A percentile compares a stretch with the other conserved stretches of the same genome.
These are phyloP conservation scores for Himalopsyche anomala DNA, from an alignment of 2,888 invertebrate species.

Conservation along the genomic window DNA sequence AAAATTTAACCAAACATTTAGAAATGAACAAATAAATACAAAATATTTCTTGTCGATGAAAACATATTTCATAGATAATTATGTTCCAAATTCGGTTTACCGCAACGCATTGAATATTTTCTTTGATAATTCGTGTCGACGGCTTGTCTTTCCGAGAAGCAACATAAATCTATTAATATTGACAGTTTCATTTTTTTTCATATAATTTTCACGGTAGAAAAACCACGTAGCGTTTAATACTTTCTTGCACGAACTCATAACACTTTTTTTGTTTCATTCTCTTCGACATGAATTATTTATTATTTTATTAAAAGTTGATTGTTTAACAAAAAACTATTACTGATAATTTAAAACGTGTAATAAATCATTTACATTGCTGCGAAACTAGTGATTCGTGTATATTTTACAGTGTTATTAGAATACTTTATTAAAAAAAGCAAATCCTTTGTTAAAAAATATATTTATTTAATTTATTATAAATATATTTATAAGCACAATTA, in stretches of 20 bases:
- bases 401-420: too few species aligned
- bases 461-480: too few species aligned
- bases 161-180: not conserved
- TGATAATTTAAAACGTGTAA: slow-evolving; percentile 23
- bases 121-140: not conserved
- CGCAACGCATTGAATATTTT: not conserved
- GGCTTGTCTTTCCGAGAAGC: not conserved
- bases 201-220: slow-evolving; percentile 6
- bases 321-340: slow-evolving; percentile 8
- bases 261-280: not conserved
- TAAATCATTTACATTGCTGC: not conserved
- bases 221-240: not conserved
- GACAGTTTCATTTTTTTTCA: not conserved
- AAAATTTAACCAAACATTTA: slow-evolving; percentile 3
- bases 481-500: too few species aligned
- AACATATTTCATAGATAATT: not conserved
- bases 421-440: too few species aligned
- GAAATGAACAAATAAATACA: not conserved
- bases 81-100: not conserved
- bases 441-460: too few species aligned
- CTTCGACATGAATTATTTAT: not conserved
- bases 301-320: slow-evolving; percentile 36
- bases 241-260: not conserved
- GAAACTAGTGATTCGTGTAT: too few species aligned
- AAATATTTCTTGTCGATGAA: not conserved